Base-by-base conservation (phyloP, 2,797 vertebrate species). In the Danio aesculapii region DNA sequence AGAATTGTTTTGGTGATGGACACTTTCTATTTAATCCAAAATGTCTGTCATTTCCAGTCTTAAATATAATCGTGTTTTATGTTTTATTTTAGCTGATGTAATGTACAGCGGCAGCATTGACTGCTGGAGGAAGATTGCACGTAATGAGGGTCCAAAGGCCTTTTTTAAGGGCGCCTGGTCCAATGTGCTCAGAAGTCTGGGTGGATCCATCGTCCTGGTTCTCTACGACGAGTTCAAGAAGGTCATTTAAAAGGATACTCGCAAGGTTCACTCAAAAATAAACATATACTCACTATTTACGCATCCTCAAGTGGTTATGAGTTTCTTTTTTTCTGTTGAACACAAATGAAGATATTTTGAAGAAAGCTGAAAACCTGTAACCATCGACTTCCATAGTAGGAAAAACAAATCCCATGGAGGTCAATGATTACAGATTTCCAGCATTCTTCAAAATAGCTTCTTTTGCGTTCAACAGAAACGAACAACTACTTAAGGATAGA, bases 161-260 rank as follows among this genome's bases (percentile, higher is more conserved):
- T 98, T 98, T 93, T 98, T 97, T 93, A 98, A 98, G 93, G 97
- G 97, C 49, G 96, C 96, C 6, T 97, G 93, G 97, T 98, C 97
- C 85, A 99, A 97, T 4, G 97, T 99, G 52, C 95, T 99, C 88
- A 88, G 96, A 91, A 96, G 97, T 88, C 96, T 98, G 96, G 97
- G 97, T 0, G 96, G 95, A 66, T 96, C 97, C 89, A 96, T 98
- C 39, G 96, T 99, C 90, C 93, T 99, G 86, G 97, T 99, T 88
- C 92, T 99, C 85, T 98, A 98, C 8, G 96, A 99, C 53, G 97
- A 99, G 92, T 93, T 98, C 90, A 99, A 99, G 94, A 99, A 99
- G 77, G 88, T 89, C 88, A 92, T 97, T 75, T 53, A 13, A 53
- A 30, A 3, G 30, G 30, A 30, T 30, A n/a, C n/a, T n/a, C n/a